phyloP scores from a whole-genome alignment of 2,797 vertebrate genomes.

The Macrochelys suwanniensis region DNA sequence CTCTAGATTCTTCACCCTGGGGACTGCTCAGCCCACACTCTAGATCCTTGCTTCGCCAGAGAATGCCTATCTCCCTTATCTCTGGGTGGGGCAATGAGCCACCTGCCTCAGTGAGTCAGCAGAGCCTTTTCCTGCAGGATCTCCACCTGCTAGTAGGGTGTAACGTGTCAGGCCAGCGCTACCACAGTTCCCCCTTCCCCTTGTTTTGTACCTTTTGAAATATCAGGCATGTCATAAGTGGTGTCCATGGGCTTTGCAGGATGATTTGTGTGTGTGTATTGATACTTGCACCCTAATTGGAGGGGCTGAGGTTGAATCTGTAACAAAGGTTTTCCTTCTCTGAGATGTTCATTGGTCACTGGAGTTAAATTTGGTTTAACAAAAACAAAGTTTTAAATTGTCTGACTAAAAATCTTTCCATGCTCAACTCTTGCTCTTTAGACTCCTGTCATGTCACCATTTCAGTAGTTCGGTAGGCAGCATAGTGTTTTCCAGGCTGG shows the following conservation, averaged over 20 bases:
- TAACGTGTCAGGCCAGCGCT: background rate
- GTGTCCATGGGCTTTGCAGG: conserved; percentile 47
- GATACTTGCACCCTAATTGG: conserved; percentile 32
- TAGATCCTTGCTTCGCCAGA: background rate
- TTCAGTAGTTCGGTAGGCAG: background rate
- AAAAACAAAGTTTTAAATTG: conserved; percentile 11
- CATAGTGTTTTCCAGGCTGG: background rate
- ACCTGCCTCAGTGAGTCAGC: background rate
- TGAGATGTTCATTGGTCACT: conserved; percentile 11
- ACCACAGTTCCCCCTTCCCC: background rate
- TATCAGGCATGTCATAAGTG: background rate
- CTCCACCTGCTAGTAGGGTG: background rate
- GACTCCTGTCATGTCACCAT: background rate
- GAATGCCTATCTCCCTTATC: background rate
- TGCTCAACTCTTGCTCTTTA: fast-evolving
- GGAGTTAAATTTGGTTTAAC: background rate
- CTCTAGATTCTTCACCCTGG: background rate
- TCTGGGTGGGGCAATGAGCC: background rate
- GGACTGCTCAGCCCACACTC: background rate
- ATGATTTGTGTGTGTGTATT: background rate
- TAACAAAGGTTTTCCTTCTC: conserved; percentile 5
- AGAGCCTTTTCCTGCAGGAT: background rate
- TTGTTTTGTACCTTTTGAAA: fast-evolving
- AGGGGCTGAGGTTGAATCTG: conserved; percentile 25
- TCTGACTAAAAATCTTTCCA: background rate